These are phyloP conservation scores for Crepidodera aurea DNA, from an alignment of 2,888 invertebrate species.

Conservation along the genomic window DNA sequence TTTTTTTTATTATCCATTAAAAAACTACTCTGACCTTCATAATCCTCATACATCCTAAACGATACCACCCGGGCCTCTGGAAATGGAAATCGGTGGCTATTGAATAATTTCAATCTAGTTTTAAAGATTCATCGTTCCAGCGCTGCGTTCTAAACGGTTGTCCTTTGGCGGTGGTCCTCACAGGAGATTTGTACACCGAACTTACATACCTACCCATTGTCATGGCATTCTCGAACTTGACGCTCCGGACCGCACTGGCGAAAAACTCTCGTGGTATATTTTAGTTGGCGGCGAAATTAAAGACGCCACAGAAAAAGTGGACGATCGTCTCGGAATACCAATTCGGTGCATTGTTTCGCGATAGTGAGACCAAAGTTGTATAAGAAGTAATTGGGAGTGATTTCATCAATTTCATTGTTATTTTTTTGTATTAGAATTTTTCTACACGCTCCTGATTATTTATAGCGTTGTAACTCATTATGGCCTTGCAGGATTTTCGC, in stretches of 20 bases:
- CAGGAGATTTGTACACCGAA: constrained; percentile 54
- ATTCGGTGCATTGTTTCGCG: constrained; percentile 1
- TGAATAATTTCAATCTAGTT: constrained; percentile 26
- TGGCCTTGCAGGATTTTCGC: too few species aligned
- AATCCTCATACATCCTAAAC: too few species aligned
- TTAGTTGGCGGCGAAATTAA: constrained; percentile 31
- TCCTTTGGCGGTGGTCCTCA: constrained; percentile 57
- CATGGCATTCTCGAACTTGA: constrained; percentile 54
- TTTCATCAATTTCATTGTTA: background rate
- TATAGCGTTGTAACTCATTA: too few species aligned
- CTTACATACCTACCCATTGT: constrained; percentile 54
- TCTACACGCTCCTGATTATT: background rate
- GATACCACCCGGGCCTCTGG: too few species aligned
- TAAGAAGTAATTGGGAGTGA: constrained; percentile 3
- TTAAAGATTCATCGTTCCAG: constrained; percentile 52
- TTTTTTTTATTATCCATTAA: too few species aligned
- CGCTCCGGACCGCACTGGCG: constrained; percentile 51
- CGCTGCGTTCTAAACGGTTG: constrained; percentile 51
- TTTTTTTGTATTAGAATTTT: background rate
- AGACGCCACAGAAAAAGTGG: constrained; percentile 6
- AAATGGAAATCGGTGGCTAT: background rate
- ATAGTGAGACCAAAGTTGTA: background rate
- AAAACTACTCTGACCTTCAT: too few species aligned
- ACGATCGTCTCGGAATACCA: constrained; percentile 10
- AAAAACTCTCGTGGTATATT: constrained; percentile 31